Conservation (phyloP, 2,888 invertebrate genomes). For the Aquatica leii region DNA sequence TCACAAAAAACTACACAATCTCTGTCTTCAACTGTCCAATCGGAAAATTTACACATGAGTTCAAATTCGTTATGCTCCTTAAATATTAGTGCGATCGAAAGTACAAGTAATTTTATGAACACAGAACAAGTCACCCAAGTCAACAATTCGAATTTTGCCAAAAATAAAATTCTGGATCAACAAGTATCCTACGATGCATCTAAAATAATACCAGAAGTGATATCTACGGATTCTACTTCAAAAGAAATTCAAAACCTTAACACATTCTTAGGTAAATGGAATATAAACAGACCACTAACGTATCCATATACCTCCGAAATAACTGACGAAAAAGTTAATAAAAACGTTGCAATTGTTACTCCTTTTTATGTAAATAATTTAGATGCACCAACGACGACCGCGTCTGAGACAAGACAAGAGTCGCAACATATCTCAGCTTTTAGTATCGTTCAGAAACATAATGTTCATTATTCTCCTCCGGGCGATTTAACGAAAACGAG, state of each 20-base stretch:
- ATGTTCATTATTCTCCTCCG: slow-evolving; percentile 15
- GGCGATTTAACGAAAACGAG: slow-evolving; percentile 11
- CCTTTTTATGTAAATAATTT: neutral
- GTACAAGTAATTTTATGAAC: slow-evolving; percentile 51
- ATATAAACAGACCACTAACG: slow-evolving; percentile 71
- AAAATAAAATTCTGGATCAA: slow-evolving; percentile 58
- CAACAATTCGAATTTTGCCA: slow-evolving; percentile 57
- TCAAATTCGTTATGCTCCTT: slow-evolving; percentile 16
- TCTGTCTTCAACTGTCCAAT: slow-evolving; percentile 32
- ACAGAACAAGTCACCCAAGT: slow-evolving; percentile 58
- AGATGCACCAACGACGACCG: neutral
- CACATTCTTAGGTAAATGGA: slow-evolving; percentile 56
- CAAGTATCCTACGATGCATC: slow-evolving; percentile 40
- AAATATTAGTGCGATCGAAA: slow-evolving; percentile 27
- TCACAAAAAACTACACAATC: slow-evolving; percentile 64
- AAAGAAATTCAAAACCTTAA: slow-evolving; percentile 46
- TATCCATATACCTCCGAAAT: slow-evolving; percentile 67
- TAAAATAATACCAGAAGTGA: slow-evolving; percentile 37
- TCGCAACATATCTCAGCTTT: slow-evolving; percentile 11
- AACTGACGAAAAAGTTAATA: slow-evolving; percentile 11
- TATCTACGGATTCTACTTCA: slow-evolving; percentile 32
- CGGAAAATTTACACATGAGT: slow-evolving; percentile 19
- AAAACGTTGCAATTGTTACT: neutral
- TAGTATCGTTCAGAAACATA: slow-evolving; percentile 18
- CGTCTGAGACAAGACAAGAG: slow-evolving; percentile 2